Percentiles rank a stretch among this genome's conserved stretches.
phyloP scores from a whole-genome alignment of 2,113 vertebrate species.

The Ciconia stormi region DNA sequence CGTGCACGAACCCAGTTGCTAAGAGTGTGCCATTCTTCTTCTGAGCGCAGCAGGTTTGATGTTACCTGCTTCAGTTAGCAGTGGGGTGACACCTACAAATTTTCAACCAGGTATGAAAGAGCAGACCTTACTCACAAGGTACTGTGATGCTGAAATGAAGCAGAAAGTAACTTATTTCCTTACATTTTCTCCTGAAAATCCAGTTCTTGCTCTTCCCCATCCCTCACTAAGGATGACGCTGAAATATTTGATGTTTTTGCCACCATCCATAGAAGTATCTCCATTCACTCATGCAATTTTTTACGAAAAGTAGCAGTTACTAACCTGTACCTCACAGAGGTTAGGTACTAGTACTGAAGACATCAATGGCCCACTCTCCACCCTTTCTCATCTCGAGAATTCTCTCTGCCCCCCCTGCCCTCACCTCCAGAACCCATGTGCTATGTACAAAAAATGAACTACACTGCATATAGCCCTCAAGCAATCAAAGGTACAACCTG shows the following conservation, averaged over 20 bases:
- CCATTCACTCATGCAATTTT: background rate
- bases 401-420: background rate
- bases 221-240: background rate
- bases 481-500: background rate
- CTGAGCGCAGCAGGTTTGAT: constrained; percentile 51
- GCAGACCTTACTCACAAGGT: constrained; percentile 34
- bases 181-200: background rate
- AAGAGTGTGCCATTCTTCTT: constrained; percentile 78
- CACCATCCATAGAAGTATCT: background rate
- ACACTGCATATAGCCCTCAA: background rate
- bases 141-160: constrained; percentile 77
- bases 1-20: constrained; percentile 78
- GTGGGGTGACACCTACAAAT: constrained; percentile 75
- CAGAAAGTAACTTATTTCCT: background rate
- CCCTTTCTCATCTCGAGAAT: background rate
- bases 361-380: background rate
- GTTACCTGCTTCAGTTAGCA: constrained; percentile 77
- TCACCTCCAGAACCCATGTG: background rate
- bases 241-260: background rate
- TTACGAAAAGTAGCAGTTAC: background rate
- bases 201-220: background rate
- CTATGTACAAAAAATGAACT: background rate
- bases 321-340: background rate
- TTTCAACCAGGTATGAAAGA: constrained; percentile 64
- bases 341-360: background rate